These are phyloP conservation scores for Priocnemis perturbator DNA, from an alignment of 2,888 invertebrate species.

Conservation along the genomic window DNA sequence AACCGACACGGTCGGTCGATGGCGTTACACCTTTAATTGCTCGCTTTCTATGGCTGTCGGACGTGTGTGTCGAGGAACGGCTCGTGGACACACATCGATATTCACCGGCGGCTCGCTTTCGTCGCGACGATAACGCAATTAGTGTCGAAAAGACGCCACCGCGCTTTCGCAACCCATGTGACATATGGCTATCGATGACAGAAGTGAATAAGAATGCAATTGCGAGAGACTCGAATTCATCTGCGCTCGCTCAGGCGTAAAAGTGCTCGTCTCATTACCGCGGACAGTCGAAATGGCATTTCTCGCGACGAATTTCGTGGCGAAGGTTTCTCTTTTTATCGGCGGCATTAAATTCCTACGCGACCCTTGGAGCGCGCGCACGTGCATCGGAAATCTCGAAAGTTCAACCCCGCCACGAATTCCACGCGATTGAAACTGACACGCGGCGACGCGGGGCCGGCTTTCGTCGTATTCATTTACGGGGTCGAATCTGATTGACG, in stretches of 20 bases:
- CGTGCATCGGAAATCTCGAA: slow-evolving; percentile 10
- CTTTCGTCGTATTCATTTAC: neutral
- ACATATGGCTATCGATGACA: no score
- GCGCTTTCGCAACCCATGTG: slow-evolving; percentile 5
- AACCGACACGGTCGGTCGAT: no score
- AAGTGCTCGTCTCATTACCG: no score
- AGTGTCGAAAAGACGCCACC: slow-evolving; percentile 16
- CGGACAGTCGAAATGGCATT: no score
- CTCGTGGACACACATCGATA: neutral
- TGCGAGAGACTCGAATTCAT: no score
- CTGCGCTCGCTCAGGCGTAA: no score
- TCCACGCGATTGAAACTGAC: neutral
- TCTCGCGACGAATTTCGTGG: neutral
- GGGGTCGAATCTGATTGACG: no score
- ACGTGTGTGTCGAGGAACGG: neutral
- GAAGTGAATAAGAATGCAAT: no score
- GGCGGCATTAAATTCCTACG: neutral
- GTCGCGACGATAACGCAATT: slow-evolving; percentile 10
- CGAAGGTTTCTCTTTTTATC: slow-evolving; percentile 5
- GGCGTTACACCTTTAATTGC: slow-evolving; percentile 9
- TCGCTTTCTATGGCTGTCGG: slow-evolving; percentile 11
- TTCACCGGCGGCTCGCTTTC: neutral
- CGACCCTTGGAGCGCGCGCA: slow-evolving; percentile 6
- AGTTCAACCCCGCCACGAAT: slow-evolving; percentile 1
- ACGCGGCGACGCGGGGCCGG: neutral